Conservation (phyloP, 2,888 invertebrate genomes). For the Oconnorella tubifera region DNA sequence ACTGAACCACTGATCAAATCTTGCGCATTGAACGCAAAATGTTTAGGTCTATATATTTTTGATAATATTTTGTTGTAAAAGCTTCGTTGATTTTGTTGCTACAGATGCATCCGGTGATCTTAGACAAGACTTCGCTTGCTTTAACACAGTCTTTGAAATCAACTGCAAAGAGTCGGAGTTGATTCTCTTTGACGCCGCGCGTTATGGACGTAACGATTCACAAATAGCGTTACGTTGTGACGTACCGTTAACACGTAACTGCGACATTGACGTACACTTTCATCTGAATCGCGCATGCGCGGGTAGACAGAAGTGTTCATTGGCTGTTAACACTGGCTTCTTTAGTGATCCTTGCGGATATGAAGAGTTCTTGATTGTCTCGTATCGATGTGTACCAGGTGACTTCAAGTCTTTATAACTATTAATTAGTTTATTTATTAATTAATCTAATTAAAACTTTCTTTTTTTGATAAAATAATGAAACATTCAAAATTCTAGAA, state of each 20-base stretch:
- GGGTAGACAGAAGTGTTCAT: constrained; percentile 28
- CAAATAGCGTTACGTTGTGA: constrained; percentile 26
- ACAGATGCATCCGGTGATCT: no score
- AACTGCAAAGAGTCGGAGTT: not conserved
- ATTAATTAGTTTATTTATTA: no score
- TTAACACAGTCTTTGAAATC: constrained; percentile 6
- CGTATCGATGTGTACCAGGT: constrained; percentile 34
- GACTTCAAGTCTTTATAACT: no score
- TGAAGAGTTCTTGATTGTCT: constrained; percentile 35
- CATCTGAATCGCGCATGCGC: constrained; percentile 32
- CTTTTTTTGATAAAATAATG: no score
- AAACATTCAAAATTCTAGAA: no score
- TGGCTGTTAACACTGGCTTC: constrained; percentile 30
- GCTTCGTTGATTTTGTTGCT: no score
- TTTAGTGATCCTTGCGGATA: constrained; percentile 37
- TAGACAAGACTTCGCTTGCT: constrained; percentile 12
- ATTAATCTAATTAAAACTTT: no score
- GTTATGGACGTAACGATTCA: constrained; percentile 31
- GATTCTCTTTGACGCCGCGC: constrained; percentile 15
- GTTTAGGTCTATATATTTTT: no score
- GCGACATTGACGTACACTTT: constrained; percentile 34
- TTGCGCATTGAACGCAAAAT: no score
- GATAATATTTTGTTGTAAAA: no score
- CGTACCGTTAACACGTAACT: constrained; percentile 27
- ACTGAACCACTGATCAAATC: no score